Evolutionary conservation across 2,888 invertebrate genomes (phyloP), one percentile per base, ranked within the genome.

Genomic region (Laothoe populi): DNA sequence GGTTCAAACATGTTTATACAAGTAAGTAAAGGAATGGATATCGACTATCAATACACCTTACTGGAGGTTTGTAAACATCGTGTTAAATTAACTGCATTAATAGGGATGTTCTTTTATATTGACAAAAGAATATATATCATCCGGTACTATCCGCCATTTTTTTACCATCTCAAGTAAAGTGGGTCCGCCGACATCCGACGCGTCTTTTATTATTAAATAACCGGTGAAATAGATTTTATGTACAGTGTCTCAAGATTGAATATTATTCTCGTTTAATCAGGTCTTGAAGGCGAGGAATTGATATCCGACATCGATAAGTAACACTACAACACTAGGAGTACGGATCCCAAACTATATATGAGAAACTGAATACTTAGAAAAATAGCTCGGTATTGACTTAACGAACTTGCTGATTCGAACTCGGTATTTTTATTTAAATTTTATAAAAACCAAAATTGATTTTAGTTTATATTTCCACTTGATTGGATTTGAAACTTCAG

Each of bases 281-380:
- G n/a, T n/a, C n/a, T n/a, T n/a, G n/a, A n/a, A n/a, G n/a, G n/a
- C n/a, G n/a, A n/a, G n/a, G n/a, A n/a, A n/a, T n/a, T n/a, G n/a
- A n/a, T n/a, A n/a, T n/a, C n/a, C n/a, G n/a, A n/a, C n/a, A 44
- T 44, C 44, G 44, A 44, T 16, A 44, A 16, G 7, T 19, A n/a
- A 44, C 7, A 19, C 16, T 16, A 19, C 19, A 19, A 0, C 24
- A n/a, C 48, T 5, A 24, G 24, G n/a, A 13, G 23, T 46, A 21
- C 45, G 5, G 45, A n/a, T n/a, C n/a, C n/a, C 46, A 13, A 24
- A 26, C n/a, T 2, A 48, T 3, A 38, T 42, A 1, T 42, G 5
- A 42, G 42, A 31, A 49, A 49, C n/a, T n/a, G 31, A 31, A 49
- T 31, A 31, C 16, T 49, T 49, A 19, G 16, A 31, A 49, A 49